Conservation (phyloP, 2,888 invertebrate species). For the Thereva nobilitata region DNA sequence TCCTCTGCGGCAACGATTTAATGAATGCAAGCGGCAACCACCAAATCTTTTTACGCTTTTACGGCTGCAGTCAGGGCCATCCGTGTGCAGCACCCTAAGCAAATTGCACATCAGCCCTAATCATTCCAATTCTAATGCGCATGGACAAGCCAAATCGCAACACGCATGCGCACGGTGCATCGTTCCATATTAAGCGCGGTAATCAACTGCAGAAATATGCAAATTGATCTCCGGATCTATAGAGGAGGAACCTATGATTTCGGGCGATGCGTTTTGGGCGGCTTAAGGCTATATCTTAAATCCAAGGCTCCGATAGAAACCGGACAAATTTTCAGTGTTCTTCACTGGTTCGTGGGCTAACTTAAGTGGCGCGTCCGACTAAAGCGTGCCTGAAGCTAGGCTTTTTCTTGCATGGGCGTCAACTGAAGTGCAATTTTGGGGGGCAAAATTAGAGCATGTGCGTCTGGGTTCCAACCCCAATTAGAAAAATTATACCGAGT, state of each 20-base stretch:
- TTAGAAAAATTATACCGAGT: slow-evolving; percentile 36
- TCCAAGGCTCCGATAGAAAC: too few species aligned
- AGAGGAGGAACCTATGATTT: slow-evolving; percentile 31
- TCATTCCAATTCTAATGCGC: too few species aligned
- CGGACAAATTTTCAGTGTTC: too few species aligned
- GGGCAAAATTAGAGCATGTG: slow-evolving; percentile 31
- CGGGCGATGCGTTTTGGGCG: slow-evolving; percentile 22
- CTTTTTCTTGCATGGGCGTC: slow-evolving; percentile 30
- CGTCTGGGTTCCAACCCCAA: slow-evolving; percentile 29
- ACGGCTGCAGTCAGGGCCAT: slow-evolving; percentile 12
- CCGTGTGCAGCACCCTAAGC: too few species aligned
- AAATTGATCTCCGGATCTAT: slow-evolving; percentile 22
- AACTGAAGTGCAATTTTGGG: slow-evolving; percentile 29
- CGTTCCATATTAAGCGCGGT: slow-evolving; percentile 27
- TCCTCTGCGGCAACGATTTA: slow-evolving; percentile 18
- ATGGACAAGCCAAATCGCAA: too few species aligned
- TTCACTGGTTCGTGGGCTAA: too few species aligned
- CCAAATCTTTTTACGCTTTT: slow-evolving; percentile 27
- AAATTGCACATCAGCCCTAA: too few species aligned
- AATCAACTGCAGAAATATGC: slow-evolving; percentile 32
- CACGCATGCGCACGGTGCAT: not conserved
- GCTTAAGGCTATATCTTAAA: too few species aligned
- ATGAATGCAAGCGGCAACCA: slow-evolving; percentile 24
- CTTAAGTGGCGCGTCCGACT: slow-evolving; percentile 1
- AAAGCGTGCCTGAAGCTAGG: slow-evolving; percentile 23